These are phyloP conservation scores for Euschistus heros DNA, from an alignment of 1,140 invertebrate species.

Conservation along the genomic window DNA sequence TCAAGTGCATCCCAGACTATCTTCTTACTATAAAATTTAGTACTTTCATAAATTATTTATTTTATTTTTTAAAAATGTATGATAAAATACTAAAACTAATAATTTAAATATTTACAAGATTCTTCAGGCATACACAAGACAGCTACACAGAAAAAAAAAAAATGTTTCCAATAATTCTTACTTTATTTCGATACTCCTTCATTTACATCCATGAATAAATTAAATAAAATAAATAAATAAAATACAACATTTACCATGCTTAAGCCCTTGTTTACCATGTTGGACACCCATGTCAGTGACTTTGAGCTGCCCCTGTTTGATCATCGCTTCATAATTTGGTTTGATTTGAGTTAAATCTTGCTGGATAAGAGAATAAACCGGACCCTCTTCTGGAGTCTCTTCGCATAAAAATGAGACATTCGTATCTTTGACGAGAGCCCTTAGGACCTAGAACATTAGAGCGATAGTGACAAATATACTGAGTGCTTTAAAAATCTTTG, in stretches of 20 bases:
- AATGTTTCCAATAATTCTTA: too few species aligned
- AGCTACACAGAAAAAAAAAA: too few species aligned
- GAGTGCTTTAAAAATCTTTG: too few species aligned
- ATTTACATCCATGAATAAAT: not conserved
- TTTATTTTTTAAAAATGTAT: too few species aligned
- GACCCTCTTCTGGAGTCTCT: constrained; percentile 42
- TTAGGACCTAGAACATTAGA: constrained; percentile 44
- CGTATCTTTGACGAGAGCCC: constrained; percentile 68
- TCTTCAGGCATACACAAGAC: too few species aligned
- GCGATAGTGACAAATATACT: too few species aligned
- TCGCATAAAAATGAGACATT: constrained; percentile 55
- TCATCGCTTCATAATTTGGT: constrained; percentile 80
- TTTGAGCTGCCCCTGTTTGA: constrained; percentile 67
- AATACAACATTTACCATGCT: constrained; percentile 18
- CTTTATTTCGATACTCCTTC: too few species aligned
- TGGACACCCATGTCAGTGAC: constrained; percentile 75
- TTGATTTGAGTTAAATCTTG: constrained; percentile 67
- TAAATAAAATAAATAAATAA: not conserved
- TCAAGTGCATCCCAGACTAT: too few species aligned
- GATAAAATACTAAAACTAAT: too few species aligned
- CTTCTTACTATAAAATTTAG: too few species aligned
- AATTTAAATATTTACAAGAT: too few species aligned
- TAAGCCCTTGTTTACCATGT: constrained; percentile 47
- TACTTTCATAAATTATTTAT: too few species aligned
- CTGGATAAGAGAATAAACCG: constrained; percentile 60